These are phyloP conservation scores for Candoia aspera DNA, from an alignment of 2,113 vertebrate genomes.

Conservation along the genomic window DNA sequence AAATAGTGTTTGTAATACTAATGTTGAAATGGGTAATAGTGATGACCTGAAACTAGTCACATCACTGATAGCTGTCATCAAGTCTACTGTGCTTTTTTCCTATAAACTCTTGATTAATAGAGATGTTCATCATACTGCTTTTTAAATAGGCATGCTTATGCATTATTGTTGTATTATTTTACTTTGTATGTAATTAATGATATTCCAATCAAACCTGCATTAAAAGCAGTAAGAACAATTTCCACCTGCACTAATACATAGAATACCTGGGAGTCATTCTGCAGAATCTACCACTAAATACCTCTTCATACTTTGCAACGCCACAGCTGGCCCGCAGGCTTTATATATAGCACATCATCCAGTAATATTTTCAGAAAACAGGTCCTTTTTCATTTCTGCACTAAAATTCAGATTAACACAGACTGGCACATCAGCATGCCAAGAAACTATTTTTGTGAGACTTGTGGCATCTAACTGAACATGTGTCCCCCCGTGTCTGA, in stretches of 20 bases:
- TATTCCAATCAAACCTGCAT: slow-evolving; percentile 66
- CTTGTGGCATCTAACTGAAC: slow-evolving; percentile 23
- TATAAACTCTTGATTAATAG: slow-evolving; percentile 58
- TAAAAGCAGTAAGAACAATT: slow-evolving; percentile 69
- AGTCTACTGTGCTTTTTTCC: slow-evolving; percentile 37
- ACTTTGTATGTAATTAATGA: slow-evolving; percentile 58
- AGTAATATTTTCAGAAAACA: slow-evolving; percentile 44
- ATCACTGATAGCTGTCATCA: slow-evolving; percentile 25
- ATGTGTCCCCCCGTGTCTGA: not conserved
- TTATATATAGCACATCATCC: slow-evolving; percentile 46
- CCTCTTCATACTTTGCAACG: slow-evolving; percentile 39
- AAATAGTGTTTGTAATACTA: not conserved
- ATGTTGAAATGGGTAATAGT: not conserved
- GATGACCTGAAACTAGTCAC: not conserved
- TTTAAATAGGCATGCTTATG: slow-evolving; percentile 43
- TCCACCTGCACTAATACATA: slow-evolving; percentile 51
- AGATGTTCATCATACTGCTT: slow-evolving; percentile 43
- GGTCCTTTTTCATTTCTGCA: slow-evolving; percentile 44
- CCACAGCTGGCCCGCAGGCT: slow-evolving; percentile 43
- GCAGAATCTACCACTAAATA: slow-evolving; percentile 50
- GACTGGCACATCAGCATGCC: not conserved
- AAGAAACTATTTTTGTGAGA: not conserved
- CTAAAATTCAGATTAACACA: slow-evolving; percentile 23
- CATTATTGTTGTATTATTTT: slow-evolving; percentile 43
- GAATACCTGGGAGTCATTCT: slow-evolving; percentile 54